phyloP scores from a whole-genome alignment of 2,113 vertebrate genomes.

The Ictidomys tridecemlineatus region DNA sequence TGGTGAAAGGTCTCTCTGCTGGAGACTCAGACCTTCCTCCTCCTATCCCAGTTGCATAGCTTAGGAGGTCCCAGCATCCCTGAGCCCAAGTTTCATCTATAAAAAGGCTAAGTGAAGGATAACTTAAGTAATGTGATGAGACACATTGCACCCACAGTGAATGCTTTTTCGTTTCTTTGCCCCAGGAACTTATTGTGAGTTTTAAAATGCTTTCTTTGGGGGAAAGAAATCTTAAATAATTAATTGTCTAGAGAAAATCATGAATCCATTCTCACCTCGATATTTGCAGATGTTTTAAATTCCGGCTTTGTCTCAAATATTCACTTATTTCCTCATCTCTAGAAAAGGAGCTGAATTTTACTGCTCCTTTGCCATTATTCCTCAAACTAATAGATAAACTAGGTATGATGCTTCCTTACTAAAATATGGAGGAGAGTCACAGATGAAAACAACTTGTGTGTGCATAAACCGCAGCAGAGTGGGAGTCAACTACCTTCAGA shows the following conservation, averaged over 20 bases:
- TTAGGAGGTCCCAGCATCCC: not conserved
- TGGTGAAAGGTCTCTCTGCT: not conserved
- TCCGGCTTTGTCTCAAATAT: not conserved
- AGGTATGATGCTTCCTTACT: not conserved
- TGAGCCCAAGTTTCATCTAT: not conserved
- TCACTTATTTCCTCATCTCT: conserved; percentile 21
- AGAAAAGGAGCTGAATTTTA: conserved; percentile 36
- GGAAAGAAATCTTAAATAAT: not conserved
- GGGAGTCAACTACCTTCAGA: not conserved
- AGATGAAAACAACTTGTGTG: not conserved
- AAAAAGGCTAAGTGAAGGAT: not conserved
- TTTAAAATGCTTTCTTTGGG: conserved; percentile 32
- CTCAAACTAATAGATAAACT: not conserved
- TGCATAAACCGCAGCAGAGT: not conserved
- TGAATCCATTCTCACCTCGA: not conserved
- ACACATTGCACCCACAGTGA: not conserved
- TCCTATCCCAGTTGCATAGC: not conserved
- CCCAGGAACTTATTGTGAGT: not conserved
- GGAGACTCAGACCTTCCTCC: not conserved
- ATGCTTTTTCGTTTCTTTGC: not conserved
- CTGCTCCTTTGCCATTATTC: not conserved
- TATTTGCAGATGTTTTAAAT: conserved; percentile 52
- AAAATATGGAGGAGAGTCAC: not conserved
- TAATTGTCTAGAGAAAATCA: not conserved
- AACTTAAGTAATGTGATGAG: not conserved